Evolutionary conservation across 2,113 vertebrate species (phyloP), one percentile per base, ranked within the genome.

Genomic region (Hepsetus odoe): DNA sequence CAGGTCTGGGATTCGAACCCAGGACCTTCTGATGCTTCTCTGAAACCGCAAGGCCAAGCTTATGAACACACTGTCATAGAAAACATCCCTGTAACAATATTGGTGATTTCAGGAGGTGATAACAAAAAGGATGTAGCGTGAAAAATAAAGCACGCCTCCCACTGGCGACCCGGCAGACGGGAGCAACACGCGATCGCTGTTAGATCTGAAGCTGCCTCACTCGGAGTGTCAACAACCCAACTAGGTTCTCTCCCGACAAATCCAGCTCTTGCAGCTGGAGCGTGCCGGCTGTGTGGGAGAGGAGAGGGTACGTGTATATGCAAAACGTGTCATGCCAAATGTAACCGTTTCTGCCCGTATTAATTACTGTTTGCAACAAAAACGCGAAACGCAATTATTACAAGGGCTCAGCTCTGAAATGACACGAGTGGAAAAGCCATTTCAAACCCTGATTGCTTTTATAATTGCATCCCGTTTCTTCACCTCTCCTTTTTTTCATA

Each of bases 381-480:
- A 81, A 20, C 49, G 51, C n/a, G 61, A 84, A 80, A 30, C 42
- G 71, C 55, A 74, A 75, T 81, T 59, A n/a, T n/a, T n/a, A n/a
- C n/a, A n/a, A n/a, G n/a, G n/a, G n/a, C n/a, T n/a, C n/a, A n/a
- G n/a, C 35, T 42, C 64, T 72, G 88, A 87, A 90, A 90, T 82
- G 84, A 85, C 86, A 35, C 44, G 24, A 51, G 42, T 42, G 67
- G n/a, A 86, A 64, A n/a, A n/a, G n/a, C 84, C 87, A 92, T 91
- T 87, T 90, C 84, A 90, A 88, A 84, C 86, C 87, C 87, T 88
- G 87, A 90, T 90, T 92, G 88, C 86, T 78, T 79, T 84, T 77
- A 83, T 91, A 91, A 92, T 92, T 92, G 90, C 87, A 87, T 90
- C 87, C 84, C 65, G 83, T 89, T 93, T 90, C 84, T 89, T 88